Base-by-base conservation (phyloP, 2,113 vertebrate genomes). In the Sinosuthora webbiana region DNA sequence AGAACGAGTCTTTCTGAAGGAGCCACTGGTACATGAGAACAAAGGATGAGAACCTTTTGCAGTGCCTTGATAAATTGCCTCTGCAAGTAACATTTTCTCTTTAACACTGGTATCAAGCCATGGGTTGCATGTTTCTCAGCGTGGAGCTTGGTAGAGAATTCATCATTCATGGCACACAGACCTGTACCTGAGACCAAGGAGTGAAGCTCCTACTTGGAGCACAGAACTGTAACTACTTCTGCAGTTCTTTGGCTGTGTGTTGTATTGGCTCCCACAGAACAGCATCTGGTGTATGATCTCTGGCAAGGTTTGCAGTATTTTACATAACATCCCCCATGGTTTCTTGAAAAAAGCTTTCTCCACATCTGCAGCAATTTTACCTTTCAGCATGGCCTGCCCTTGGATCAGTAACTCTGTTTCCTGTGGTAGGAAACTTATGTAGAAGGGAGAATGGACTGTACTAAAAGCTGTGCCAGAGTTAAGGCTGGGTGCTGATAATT, bases 21-120 rank as follows among this genome's bases (percentile, higher is more conserved):
- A 62, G 30, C 11, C 16, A 0, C 35, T 21, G 71, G 30, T 50
- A 8, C 7, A 0, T 3, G 35, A 37, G 53, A 60, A 23, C 37
- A 2, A 19, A 7, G 1, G 1, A 1, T 4, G 60, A n/a, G 60
- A 50, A 2, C 10, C 14, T 33, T 3, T 11, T 6, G 1, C 55
- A 5, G 15, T 6, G 6, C 11, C 17, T 37, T 37, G 7, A 0
- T 5, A 8, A 50, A 41, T 22, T 87, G 25, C 37, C 23, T 59
- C 41, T 41, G 50, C 33, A 8, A 41, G 23, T 74, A 50, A 8
- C 19, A 19, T 82, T 49, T 75, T 45, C 11, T 52, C 15, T 37
- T 27, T 28, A 20, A 25, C 3, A 1, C 9, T 16, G 19, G 20
- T 65, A 11, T 55, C 35, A 15, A 62, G 53, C 55, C 16, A 12